phyloP scores from a whole-genome alignment of 1,140 invertebrate species.

The Palaemon carinicauda region DNA sequence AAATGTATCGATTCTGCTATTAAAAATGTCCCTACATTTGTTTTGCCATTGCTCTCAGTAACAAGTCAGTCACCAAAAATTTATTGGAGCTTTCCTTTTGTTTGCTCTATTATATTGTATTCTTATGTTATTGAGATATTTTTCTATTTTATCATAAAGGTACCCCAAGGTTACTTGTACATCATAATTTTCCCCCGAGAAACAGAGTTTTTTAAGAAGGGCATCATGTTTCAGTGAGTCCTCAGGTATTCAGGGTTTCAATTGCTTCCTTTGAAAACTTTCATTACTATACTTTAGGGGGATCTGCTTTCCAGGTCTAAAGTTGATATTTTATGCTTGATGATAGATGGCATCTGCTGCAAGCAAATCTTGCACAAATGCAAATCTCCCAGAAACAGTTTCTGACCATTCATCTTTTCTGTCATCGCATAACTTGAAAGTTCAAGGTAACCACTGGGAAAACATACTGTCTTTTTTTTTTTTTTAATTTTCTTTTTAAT shows the following conservation, averaged over 20 bases:
- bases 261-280: conserved; percentile 4
- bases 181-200: too few relatives aligned
- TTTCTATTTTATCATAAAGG: conserved; percentile 1
- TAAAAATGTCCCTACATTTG: conserved; percentile 9
- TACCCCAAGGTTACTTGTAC: background rate
- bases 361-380: conserved; percentile 13
- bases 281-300: conserved; percentile 9
- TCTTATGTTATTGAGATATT: conserved; percentile 19
- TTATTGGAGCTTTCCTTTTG: background rate
- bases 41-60: conserved; percentile 15
- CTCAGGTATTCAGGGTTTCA: too few relatives aligned
- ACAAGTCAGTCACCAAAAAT: conserved; percentile 15
- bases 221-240: conserved; percentile 25
- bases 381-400: conserved; percentile 11
- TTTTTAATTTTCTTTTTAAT: too few relatives aligned
- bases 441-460: background rate
- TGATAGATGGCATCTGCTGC: conserved; percentile 18
- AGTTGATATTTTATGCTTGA: conserved; percentile 27
- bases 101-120: background rate
- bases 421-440: conserved; percentile 10
- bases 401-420: conserved; percentile 18
- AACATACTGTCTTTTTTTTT: background rate
- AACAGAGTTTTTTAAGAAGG: conserved; percentile 6
- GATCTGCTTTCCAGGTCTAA: conserved; percentile 28
- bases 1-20: background rate